Evolutionary conservation across 1,140 invertebrate genomes (phyloP), one percentile per base, ranked within the genome.

Genomic region (Asbolus verrucosus): DNA sequence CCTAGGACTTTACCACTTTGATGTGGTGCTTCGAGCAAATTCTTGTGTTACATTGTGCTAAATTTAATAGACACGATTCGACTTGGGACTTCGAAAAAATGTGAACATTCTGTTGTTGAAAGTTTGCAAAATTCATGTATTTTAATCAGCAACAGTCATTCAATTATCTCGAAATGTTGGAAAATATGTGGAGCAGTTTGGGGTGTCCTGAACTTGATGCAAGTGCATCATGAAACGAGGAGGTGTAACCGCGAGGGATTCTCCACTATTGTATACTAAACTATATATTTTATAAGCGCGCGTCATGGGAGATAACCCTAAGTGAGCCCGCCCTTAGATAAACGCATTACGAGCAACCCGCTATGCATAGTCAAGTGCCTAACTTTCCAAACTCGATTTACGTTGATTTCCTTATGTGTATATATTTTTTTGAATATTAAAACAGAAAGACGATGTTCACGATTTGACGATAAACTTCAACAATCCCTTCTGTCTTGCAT

Each of bases 321-420:
- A 70, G 39, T 70, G 68, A 43, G 65, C 50, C 68, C 39, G 33
- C 61, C 61, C 61, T 59, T 70, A 43, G 60, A 70, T 70, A 70
- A 70, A 70, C 67, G 67, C 67, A 60, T 69, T 69, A 69, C 59
- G 68, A 59, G 60, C 68, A 65, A 63, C 68, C 61, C 43, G 68
- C 61, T 39, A 65, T 70, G 61, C 61, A 65, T 70, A 70, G 43
- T 70, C 60, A 70, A 70, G 60, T 70, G 60, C 61, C 41, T 65
- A 60, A 70, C 68, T 70, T 70, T 70, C 61, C 27, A 27, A 70
- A 70, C 60, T 65, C 68, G 68, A 70, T 70, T 70, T 70, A 38
- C 61, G 13, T 54, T 41, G 68, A 70, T 70, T 70, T 65, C 46
- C 30, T 27, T 70, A 43, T 65, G 39, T 27, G 19, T 24, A 54